Evolutionary conservation across 2,797 vertebrate genomes (phyloP).

Genomic region (Sciurus vulgaris): DNA sequence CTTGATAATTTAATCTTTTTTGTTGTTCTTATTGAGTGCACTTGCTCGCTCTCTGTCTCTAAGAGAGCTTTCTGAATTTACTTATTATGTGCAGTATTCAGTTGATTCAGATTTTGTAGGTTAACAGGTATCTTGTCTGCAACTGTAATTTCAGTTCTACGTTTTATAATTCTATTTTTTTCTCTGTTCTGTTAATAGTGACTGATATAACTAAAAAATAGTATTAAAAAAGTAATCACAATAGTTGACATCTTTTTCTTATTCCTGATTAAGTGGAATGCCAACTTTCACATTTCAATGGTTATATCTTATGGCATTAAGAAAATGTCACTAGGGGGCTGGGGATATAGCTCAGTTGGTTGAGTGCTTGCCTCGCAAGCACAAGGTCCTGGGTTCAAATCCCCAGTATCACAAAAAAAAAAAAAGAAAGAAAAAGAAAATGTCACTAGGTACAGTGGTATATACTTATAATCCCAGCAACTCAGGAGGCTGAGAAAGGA

Average conservation of each 20-base stretch:
- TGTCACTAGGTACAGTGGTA: background rate
- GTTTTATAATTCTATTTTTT: conserved; percentile 1
- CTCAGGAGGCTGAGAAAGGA: no score
- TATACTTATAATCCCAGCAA: no score
- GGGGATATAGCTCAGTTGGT: no score
- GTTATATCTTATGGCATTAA: conserved; percentile 3
- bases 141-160: conserved; percentile 43
- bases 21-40: background rate
- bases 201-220: conserved; percentile 5
- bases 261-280: background rate
- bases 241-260: conserved; percentile 23
- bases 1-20: conserved; percentile 40
- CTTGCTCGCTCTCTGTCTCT: no score
- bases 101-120: background rate
- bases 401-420: no score
- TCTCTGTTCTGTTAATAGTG: conserved; percentile 41
- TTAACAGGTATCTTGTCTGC: background rate
- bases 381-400: no score
- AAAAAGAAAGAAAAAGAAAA: no score
- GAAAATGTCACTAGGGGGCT: background rate
- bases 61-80: conserved; percentile 5
- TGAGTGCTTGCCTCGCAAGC: no score
- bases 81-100: background rate
- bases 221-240: background rate
- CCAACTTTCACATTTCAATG: background rate